phyloP scores from a whole-genome alignment of 1,140 invertebrate genomes.

The Pseudomyrmex cubaensis region DNA sequence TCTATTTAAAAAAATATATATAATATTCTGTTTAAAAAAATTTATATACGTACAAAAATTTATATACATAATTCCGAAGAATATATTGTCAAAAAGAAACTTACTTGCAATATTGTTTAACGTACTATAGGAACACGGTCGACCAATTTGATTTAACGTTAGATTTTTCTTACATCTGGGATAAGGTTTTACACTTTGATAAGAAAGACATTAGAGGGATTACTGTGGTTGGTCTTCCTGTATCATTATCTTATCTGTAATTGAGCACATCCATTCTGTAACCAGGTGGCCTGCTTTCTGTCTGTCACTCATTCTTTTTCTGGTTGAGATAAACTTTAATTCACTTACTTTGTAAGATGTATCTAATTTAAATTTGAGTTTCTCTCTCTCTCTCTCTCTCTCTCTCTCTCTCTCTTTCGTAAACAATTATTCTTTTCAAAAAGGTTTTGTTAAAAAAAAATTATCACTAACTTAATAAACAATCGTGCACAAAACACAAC shows the following conservation, averaged over 20 bases:
- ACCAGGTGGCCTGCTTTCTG: constrained; percentile 32
- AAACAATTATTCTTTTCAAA: not conserved
- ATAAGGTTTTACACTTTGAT: constrained; percentile 41
- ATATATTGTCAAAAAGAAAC: not conserved
- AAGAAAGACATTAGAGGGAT: constrained; percentile 57
- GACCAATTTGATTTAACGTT: constrained; percentile 45
- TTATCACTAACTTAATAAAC: not conserved
- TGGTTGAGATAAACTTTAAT: constrained; percentile 29
- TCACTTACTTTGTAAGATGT: not conserved
- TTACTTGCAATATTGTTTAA: constrained; percentile 12
- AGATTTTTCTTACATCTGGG: constrained; percentile 39
- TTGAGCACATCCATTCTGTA: constrained; percentile 20
- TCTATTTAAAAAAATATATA: not conserved
- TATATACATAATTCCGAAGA: too few species aligned
- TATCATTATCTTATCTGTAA: constrained; percentile 41
- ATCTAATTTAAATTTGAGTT: constrained; percentile 30
- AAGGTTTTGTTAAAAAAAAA: not conserved
- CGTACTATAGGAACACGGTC: constrained; percentile 1
- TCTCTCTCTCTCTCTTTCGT: too few species aligned
- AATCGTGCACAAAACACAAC: not conserved
- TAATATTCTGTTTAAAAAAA: not conserved
- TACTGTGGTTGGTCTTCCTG: constrained; percentile 23
- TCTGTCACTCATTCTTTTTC: constrained; percentile 26
- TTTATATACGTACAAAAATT: too few species aligned
- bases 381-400: too few species aligned